Evolutionary conservation across 2,113 vertebrate genomes (phyloP).

Genomic region (Stomatorhinus ivindoensis): DNA sequence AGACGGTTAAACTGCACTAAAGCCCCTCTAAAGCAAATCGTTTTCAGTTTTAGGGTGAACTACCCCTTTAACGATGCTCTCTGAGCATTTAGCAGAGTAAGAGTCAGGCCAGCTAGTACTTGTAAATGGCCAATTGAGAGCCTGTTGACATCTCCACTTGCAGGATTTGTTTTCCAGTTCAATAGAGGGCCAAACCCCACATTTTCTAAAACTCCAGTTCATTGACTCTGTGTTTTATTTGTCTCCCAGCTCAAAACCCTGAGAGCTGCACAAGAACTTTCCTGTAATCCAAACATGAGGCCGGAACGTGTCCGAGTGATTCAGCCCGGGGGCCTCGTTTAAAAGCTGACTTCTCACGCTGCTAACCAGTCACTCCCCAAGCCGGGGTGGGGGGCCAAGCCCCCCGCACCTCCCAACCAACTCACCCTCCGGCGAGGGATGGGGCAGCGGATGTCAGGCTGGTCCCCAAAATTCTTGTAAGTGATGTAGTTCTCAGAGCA

Average conservation of each 20-base stretch:
- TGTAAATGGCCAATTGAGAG: not conserved
- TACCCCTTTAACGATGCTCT: not conserved
- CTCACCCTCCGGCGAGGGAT: slow-evolving; percentile 93
- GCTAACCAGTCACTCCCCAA: not conserved
- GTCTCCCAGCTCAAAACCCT: too few species aligned
- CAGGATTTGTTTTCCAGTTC: not conserved
- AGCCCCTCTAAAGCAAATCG: not conserved
- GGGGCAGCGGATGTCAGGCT: slow-evolving; percentile 95
- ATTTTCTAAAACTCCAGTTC: not conserved
- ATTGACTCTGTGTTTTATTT: not conserved
- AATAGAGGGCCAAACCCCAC: not conserved
- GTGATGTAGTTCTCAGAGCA: slow-evolving; percentile 99
- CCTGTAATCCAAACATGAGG: not conserved
- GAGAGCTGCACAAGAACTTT: not conserved
- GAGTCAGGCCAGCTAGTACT: not conserved
- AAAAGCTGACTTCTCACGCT: not conserved
- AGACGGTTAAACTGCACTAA: not conserved
- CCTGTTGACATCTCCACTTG: not conserved
- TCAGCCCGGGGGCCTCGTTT: not conserved
- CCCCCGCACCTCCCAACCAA: not conserved
- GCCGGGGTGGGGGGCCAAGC: not conserved
- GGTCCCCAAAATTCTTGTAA: slow-evolving; percentile 97
- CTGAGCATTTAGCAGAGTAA: not conserved
- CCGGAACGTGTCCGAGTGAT: not conserved
- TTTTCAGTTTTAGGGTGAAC: not conserved